Evolutionary conservation across 2,797 vertebrate species (phyloP), one percentile per base, ranked within the genome.

Genomic region (Spheniscus humboldti): DNA sequence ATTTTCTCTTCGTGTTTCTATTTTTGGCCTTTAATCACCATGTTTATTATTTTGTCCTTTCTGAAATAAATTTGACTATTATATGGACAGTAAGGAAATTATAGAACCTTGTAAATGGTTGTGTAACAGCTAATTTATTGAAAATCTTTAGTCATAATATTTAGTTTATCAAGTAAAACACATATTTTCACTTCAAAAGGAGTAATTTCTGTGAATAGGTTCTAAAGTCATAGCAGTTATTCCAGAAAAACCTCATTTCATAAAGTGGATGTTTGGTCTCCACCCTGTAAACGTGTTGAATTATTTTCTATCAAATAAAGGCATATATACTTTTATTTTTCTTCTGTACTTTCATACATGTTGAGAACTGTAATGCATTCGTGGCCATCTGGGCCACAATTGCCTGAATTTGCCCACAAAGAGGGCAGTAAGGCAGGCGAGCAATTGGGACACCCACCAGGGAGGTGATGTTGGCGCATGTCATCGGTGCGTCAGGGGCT

Each of bases 31-130:
- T 7, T 93, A 96, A 96, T 95, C 85, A 94, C 86, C 68, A 62
- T 88, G 72, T 81, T 93, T 97, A 93, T 94, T 94, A 41, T 97
- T 96, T 97, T 81, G 62, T 86, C 90, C 16, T 92, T 92, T 77
- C 66, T 81, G 66, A 84, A 94, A 55, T 81, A 93, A 88, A 81
- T 92, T 77, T 90, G 62, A 31, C 47, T 90, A 31, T 81, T 92
- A 25, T 28, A 27, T 45, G 47, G 83, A 45, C 63, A 79, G 43
- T 66, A 84, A 79, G 57, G 47, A 84, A 88, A 88, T 85, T 88
- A 92, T 24, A 95, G 71, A 62, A 90, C 77, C n/a, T 37, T 79
- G 48, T 93, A 95, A 92, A 82, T 86, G n/a, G 37, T 91, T 96
- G 53, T 90, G n/a, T 92, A 84, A 79, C 79, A 96, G 79, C 81